Evolutionary conservation across 2,113 vertebrate genomes (phyloP), one percentile per base, ranked within the genome.

Genomic region (Tursiops truncatus): DNA sequence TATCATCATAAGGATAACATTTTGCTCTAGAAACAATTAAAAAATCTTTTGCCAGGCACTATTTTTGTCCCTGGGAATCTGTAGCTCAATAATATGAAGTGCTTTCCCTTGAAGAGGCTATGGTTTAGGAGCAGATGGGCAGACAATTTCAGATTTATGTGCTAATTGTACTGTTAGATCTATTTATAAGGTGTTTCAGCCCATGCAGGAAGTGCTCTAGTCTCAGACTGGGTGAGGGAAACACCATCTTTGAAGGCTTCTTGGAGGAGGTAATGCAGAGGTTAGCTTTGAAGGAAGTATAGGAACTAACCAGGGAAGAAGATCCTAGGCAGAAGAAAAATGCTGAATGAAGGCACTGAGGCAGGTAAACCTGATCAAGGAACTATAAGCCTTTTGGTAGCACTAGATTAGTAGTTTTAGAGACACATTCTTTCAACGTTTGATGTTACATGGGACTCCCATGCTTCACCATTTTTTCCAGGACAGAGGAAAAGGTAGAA

Each of bases 11-110:
- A 60, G 21, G 12, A 50, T 53, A 33, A 33, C 2, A 2, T 63
- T 95, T 96, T 76, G 11, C 20, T 83, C 53, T 60, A 93, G 41
- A 93, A 85, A 33, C 26, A 79, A 58, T 20, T 96, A 70, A 89
- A 62, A 84, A 38, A 60, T 62, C 2, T 91, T 94, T 83, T 67
- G 1, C 23, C 13, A 67, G 14, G 4, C 18, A 65, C 8, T 26
- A 1, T 53, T 4, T 6, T 67, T 85, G 12, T 56, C 5, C 10
- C 25, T 58, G 33, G 44, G 1, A 36, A 67, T 26, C 67, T 17
- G 6, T 10, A 56, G 2, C n/a, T 73, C 38, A 74, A 68, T 26
- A 41, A 77, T 36, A 26, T 67, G 4, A 70, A 84, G 3, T 15
- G 2, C 1, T 17, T 31, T 74, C 38, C 14, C 7, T 89, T 56